phyloP scores from a whole-genome alignment of 2,797 vertebrate species.

The Crotalus adamanteus region DNA sequence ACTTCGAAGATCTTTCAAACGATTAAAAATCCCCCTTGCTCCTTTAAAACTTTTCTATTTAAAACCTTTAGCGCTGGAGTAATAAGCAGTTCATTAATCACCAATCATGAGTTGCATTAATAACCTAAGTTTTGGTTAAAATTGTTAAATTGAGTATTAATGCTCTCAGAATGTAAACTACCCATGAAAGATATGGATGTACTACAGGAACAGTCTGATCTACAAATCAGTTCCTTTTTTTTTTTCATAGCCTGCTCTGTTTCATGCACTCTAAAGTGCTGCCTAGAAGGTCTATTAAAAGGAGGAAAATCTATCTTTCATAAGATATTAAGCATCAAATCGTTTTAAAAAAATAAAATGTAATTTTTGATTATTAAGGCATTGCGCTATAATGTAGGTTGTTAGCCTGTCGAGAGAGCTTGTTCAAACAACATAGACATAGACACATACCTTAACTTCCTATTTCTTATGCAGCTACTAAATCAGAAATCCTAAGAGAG shows the following conservation, averaged over 20 bases:
- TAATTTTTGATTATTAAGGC: slow-evolving; percentile 48
- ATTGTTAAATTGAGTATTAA: slow-evolving; percentile 30
- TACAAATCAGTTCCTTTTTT: slow-evolving; percentile 51
- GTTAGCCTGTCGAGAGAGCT: slow-evolving; percentile 47
- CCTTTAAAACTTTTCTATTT: neutral
- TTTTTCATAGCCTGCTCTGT: slow-evolving; percentile 42
- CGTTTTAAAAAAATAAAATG: slow-evolving; percentile 26
- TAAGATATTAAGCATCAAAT: neutral
- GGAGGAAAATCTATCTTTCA: slow-evolving; percentile 42
- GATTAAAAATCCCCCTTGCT: neutral
- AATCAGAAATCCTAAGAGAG: neutral
- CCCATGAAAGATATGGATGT: slow-evolving; percentile 51
- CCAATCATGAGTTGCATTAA: neutral
- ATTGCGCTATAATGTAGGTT: slow-evolving; percentile 54
- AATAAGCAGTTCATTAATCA: neutral
- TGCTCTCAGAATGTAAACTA: slow-evolving; percentile 52
- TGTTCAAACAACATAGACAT: slow-evolving; percentile 53
- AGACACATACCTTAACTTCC: slow-evolving; percentile 51
- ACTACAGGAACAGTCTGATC: slow-evolving; percentile 49
- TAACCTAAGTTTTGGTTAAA: neutral
- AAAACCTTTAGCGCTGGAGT: neutral
- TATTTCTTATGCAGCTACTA: slow-evolving; percentile 38
- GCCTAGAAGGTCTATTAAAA: slow-evolving; percentile 49
- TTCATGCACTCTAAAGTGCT: slow-evolving; percentile 49
- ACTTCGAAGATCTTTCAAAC: neutral